Evolutionary conservation across 2,888 invertebrate genomes (phyloP), one percentile per base, ranked within the genome.

Genomic region (Aporophyla nigra): DNA sequence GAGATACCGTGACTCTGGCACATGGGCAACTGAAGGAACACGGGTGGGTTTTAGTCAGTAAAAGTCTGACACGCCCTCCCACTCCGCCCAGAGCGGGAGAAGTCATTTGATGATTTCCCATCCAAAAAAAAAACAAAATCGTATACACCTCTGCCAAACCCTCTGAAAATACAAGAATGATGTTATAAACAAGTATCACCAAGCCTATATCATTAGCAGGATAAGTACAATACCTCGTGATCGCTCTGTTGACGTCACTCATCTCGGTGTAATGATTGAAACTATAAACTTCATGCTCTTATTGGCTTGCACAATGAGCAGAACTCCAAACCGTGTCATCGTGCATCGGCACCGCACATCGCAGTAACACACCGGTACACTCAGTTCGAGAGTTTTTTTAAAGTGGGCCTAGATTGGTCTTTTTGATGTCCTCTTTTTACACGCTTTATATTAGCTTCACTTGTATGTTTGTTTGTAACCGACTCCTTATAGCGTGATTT

Each of bases 281-380:
- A 77, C 73, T 62, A 71, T 83, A 85, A 78, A 82, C 86, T 85
- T 83, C 83, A 83, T 83, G 83, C 83, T 83, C 83, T 69, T 85
- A 63, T 83, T 83, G 58, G 78, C 58, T 40, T 78, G 78, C 83
- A 83, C 86, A 83, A 83, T 83, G 86, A 83, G 83, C 74, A 82
- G 78, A 77, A 73, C 77, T 77, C 68, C 65, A 77, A 77, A 82
- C 86, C 71, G 78, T 83, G 83, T 85, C 82, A 83, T 40, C 69
- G 46, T 72, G 33, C 70, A 71, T 74, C 63, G 67, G 46, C 40
- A 24, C 75, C 65, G 72, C 46, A 67, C n/a, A 33, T 5, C 53
- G 53, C 40, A 73, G 27, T 69, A 69, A 54, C 46, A 76, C 61
- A 67, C 33, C 68, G 46, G 65, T 73, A 81, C 59, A 61, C 27